These are phyloP conservation scores for Delia radicum DNA, from an alignment of 1,140 invertebrate species.

Conservation along the genomic window DNA sequence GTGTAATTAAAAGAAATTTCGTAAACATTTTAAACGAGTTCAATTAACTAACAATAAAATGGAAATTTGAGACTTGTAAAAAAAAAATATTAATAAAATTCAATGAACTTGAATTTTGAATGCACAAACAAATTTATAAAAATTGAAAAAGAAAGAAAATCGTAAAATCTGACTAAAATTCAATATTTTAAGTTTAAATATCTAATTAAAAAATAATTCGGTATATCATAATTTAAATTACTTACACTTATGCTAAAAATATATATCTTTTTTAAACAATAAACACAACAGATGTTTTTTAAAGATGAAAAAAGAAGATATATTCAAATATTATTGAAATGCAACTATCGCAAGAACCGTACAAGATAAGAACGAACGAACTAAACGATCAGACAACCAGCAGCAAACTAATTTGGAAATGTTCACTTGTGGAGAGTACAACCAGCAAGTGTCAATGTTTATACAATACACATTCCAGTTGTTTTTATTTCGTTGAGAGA, in stretches of 20 bases:
- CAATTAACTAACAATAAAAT: not conserved
- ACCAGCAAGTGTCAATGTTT: not conserved
- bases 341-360: not conserved
- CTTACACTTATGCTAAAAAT: constrained; percentile 26
- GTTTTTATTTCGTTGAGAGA: not conserved
- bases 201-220: too few species aligned
- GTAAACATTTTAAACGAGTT: not conserved
- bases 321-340: not conserved
- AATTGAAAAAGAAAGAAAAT: too few species aligned
- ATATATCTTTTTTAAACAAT: constrained; percentile 10
- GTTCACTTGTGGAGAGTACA: not conserved
- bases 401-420: constrained; percentile 12
- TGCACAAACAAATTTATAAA: too few species aligned
- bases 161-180: too few species aligned
- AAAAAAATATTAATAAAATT: not conserved
- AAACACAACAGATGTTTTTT: not conserved
- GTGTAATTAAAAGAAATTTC: not conserved
- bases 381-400: not conserved
- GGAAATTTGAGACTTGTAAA: not conserved
- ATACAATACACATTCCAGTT: not conserved
- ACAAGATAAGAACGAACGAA: not conserved
- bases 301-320: not conserved
- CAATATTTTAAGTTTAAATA: too few species aligned
- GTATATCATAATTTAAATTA: not conserved
- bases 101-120: not conserved